Conservation (phyloP, 2,888 invertebrate species). For the Lepas anatifera region DNA sequence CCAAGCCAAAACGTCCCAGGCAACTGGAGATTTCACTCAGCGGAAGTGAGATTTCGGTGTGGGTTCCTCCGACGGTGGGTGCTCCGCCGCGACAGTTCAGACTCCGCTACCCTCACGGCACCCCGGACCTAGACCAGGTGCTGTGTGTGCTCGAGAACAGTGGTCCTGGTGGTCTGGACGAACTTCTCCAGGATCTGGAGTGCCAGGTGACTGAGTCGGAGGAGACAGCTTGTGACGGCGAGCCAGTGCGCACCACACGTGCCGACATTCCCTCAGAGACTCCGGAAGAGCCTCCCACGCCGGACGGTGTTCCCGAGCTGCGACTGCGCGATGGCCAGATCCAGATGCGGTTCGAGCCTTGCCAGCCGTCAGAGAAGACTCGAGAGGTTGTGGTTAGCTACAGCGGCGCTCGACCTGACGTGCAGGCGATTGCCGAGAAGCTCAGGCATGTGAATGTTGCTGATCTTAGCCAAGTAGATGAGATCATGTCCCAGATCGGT, state of each 20-base stretch:
- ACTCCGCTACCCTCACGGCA: not conserved
- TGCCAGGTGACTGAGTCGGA: not conserved
- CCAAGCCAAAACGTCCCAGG: not conserved
- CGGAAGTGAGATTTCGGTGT: not conserved
- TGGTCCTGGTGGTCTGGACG: not conserved
- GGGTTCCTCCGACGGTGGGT: not conserved
- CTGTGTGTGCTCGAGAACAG: not conserved
- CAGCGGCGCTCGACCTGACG: not conserved
- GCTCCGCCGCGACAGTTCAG: not conserved
- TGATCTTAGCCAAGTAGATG: not conserved
- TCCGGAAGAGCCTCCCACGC: not conserved
- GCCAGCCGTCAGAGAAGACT: not conserved
- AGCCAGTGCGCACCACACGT: not conserved
- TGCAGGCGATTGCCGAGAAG: not conserved
- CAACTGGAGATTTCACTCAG: not conserved
- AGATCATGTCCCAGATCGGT: not conserved
- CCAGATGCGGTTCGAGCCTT: not conserved
- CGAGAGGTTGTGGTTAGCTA: not conserved
- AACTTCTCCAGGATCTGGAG: not conserved
- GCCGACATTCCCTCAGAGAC: not conserved
- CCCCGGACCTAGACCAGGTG: slow-evolving; percentile 3
- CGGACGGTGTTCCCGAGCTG: not conserved
- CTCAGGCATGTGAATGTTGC: not conserved
- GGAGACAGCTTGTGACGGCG: not conserved
- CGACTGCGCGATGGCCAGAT: slow-evolving; percentile 2